Percentiles rank a stretch among this genome's conserved stretches.
Evolutionary conservation across 2,888 invertebrate genomes (phyloP).

Genomic region (Nephrotoma guestfalica): DNA sequence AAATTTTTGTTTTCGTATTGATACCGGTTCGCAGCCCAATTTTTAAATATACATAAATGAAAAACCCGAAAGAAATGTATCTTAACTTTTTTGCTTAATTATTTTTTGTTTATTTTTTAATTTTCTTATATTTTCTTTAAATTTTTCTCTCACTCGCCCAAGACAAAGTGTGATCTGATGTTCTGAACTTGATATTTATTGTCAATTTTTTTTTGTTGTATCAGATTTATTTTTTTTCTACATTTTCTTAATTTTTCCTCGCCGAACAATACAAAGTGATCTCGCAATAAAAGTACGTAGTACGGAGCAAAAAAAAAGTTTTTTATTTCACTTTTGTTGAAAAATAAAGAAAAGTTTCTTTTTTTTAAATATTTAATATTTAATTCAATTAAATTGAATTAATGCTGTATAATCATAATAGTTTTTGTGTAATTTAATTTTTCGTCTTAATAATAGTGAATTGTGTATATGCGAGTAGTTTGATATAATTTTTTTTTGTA

Average conservation of each 20-base stretch:
- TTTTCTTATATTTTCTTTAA: background rate
- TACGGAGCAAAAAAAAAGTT: background rate
- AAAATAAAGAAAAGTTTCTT: background rate
- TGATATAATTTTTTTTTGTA: background rate
- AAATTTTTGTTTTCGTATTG: background rate
- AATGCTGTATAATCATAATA: background rate
- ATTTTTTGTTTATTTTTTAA: background rate
- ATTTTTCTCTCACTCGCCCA: background rate
- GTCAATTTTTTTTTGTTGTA: background rate
- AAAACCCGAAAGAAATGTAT: background rate
- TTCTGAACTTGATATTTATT: background rate
- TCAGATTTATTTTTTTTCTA: background rate
- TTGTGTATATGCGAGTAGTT: background rate
- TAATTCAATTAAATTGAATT: background rate
- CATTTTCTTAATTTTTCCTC: background rate
- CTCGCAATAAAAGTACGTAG: background rate
- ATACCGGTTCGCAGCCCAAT: background rate
- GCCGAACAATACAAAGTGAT: background rate
- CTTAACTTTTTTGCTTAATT: background rate
- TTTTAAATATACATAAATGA: background rate
- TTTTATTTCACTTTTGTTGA: background rate
- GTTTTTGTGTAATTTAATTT: background rate
- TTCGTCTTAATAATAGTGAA: background rate
- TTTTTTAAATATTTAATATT: background rate
- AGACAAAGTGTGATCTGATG: background rate